phyloP scores from a whole-genome alignment of 2,888 invertebrate species.

The Atethmia centrago region DNA sequence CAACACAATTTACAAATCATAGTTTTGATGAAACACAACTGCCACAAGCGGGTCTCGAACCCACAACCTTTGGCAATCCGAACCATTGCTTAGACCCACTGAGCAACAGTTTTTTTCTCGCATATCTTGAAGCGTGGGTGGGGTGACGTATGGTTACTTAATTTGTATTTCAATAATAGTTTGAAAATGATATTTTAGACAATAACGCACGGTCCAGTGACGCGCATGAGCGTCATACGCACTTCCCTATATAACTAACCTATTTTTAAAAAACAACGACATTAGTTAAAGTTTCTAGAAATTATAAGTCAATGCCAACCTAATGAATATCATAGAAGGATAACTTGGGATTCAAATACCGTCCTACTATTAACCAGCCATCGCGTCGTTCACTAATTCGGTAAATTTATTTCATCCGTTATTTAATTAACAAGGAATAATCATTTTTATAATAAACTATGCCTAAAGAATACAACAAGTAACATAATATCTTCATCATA shows the following conservation, averaged over 20 bases:
- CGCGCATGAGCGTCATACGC: background rate
- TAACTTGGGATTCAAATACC: background rate
- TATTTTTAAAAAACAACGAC: background rate
- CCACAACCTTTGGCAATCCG: background rate
- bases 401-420: background rate
- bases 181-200: constrained; percentile 3
- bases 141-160: background rate
- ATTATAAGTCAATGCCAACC: background rate
- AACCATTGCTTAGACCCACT: background rate
- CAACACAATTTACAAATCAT: background rate
- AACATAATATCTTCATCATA: background rate
- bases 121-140: background rate
- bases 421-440: background rate
- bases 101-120: background rate
- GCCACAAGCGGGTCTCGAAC: background rate
- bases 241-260: background rate
- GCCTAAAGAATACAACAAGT: background rate
- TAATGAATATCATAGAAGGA: background rate
- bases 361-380: background rate
- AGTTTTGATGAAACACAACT: background rate
- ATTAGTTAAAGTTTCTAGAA: background rate
- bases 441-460: background rate
- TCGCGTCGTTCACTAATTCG: background rate
- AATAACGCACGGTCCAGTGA: constrained; percentile 12
- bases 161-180: background rate